A percentile compares a stretch with the other conserved stretches of the same genome.
Conservation (phyloP, 37 sponge, comb jelly and placozoan species). For the Petrosia ficiformis region DNA sequence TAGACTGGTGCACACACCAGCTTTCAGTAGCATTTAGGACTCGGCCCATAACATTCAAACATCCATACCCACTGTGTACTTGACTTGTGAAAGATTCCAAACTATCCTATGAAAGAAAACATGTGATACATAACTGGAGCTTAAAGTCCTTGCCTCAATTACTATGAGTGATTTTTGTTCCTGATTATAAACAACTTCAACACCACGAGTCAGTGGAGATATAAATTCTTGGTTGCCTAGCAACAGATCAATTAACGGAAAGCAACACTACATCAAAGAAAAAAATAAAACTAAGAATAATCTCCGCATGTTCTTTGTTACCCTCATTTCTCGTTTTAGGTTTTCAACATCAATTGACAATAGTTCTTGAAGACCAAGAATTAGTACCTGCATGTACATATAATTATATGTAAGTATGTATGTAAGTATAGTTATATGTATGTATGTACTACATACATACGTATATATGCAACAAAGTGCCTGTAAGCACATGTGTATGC, state of each 20-base stretch:
- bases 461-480: no score
- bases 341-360: conserved; percentile 27
- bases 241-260: conserved; percentile 50
- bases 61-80: conserved; percentile 61
- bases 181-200: conserved; percentile 20
- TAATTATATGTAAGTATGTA: neutral
- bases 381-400: conserved; percentile 18
- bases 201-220: conserved; percentile 36
- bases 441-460: no score
- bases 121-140: no score
- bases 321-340: conserved; percentile 49
- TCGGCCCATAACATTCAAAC: conserved; percentile 32
- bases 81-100: conserved; percentile 57
- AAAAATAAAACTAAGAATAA: conserved; percentile 1
- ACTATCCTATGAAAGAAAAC: conserved; percentile 22
- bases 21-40: conserved; percentile 51
- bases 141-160: neutral
- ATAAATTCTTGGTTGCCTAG: conserved; percentile 29
- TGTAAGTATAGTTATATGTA: no score
- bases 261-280: conserved; percentile 42
- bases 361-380: conserved; percentile 51
- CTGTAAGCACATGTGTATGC: no score
- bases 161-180: conserved; percentile 6
- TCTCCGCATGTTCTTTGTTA: neutral
- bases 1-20: conserved; percentile 38